Evolutionary conservation across 2,113 vertebrate species (phyloP), one percentile per base, ranked within the genome.

Genomic region (Bufo bufo): DNA sequence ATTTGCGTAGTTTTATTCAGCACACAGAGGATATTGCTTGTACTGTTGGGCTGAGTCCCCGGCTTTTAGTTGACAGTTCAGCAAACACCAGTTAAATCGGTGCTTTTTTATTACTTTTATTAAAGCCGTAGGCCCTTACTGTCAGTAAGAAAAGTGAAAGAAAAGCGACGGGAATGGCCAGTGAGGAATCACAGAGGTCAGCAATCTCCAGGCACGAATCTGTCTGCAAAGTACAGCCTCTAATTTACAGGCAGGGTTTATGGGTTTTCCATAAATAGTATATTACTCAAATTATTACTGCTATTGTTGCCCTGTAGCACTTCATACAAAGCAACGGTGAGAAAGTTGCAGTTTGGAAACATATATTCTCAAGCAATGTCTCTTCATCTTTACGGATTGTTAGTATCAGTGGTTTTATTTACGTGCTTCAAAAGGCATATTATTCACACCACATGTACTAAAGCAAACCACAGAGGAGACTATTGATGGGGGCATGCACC

Each of bases 31-130:
- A 78, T 6, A 66, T 75, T 61, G 43, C 81, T 49, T 83, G 6
- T 59, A 65, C 80, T 63, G 77, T 77, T 33, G 43, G 33, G 69
- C 43, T 23, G 65, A 66, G 69, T 88, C 81, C 43, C 66, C 43
- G 14, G 56, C 65, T 66, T 77, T 84, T 23, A 45, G 23, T 71
- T 82, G 14, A 82, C 86, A 82, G 66, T 87, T 82, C 78, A 87
- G 69, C 61, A 75, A 82, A 83, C 49, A 58, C 77, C 63, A n/a
- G 65, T 79, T 45, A 49, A 81, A 87, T 71, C 33, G 52, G 13
- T 17, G 1, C 63, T 78, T 72, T 74, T 61, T 58, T 82, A 61
- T 63, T 61, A 61, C 69, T 52, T 77, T 75, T 77, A 82, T 88
- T 58, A 71, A 82, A 61, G 69, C 86, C 74, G 75, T 45, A 74